These are phyloP conservation scores for Clarias macrocephalus DNA, from an alignment of 2,113 vertebrate genomes.

Conservation along the genomic window DNA sequence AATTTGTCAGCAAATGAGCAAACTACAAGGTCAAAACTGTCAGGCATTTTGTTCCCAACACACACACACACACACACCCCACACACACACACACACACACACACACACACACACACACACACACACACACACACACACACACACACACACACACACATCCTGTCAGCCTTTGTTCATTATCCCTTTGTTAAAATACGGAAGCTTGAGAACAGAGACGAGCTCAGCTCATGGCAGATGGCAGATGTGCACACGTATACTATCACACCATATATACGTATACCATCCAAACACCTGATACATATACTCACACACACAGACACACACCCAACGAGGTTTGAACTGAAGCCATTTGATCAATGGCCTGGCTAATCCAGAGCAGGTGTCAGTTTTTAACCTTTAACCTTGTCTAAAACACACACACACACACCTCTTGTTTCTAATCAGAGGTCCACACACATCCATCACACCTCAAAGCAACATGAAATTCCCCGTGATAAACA, in stretches of 20 bases:
- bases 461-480: conserved; percentile 16
- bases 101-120: conserved; percentile 22
- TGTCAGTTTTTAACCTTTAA: conserved; percentile 45
- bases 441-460: conserved; percentile 13
- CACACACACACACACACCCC: neutral
- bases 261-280: conserved; percentile 17
- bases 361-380: conserved; percentile 31
- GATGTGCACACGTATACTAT: conserved; percentile 1
- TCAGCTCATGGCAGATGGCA: conserved; percentile 32
- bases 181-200: conserved; percentile 16
- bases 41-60: neutral
- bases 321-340: conserved; percentile 7
- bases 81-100: neutral
- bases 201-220: neutral
- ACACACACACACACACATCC: conserved; percentile 20
- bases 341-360: conserved; percentile 38
- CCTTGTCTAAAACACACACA: conserved; percentile 10
- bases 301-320: conserved; percentile 14
- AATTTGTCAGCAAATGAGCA: neutral
- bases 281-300: conserved; percentile 25
- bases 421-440: conserved; percentile 21
- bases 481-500: conserved; percentile 10
- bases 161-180: conserved; percentile 66
- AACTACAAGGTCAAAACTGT: neutral
- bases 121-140: conserved; percentile 1